phyloP scores from a whole-genome alignment of 2,797 vertebrate genomes.

The Melanotaenia boesemani region DNA sequence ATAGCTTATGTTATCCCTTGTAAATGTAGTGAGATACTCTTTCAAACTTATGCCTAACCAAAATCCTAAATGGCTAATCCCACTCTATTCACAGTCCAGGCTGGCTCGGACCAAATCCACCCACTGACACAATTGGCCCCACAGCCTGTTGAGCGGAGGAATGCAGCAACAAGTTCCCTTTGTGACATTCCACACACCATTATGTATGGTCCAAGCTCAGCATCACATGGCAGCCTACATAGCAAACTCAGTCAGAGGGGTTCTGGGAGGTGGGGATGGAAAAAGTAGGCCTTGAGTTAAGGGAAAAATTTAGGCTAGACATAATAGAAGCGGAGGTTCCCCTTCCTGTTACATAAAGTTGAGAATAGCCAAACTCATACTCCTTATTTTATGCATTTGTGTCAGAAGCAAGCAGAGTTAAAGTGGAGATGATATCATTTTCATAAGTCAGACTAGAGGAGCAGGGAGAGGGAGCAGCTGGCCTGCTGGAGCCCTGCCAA shows the following conservation, averaged over 20 bases:
- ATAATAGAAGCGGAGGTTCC: not conserved
- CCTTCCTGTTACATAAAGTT: slow-evolving; percentile 35
- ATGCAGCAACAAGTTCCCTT: slow-evolving; percentile 82
- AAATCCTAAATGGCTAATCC: slow-evolving; percentile 68
- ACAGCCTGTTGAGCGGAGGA: slow-evolving; percentile 76
- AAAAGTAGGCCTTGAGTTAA: slow-evolving; percentile 14
- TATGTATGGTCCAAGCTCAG: slow-evolving; percentile 52
- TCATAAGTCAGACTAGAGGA: slow-evolving; percentile 63
- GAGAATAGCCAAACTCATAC: slow-evolving; percentile 4
- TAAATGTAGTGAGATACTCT: slow-evolving; percentile 32
- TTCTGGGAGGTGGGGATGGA: not conserved
- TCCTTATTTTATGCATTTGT: slow-evolving; percentile 22
- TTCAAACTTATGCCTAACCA: slow-evolving; percentile 34
- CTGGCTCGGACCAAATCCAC: slow-evolving; percentile 67
- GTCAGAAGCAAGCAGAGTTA: slow-evolving; percentile 21
- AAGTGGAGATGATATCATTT: slow-evolving; percentile 42
- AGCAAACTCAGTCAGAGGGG: slow-evolving; percentile 48
- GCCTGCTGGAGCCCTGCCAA: slow-evolving; percentile 70
- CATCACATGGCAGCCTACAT: slow-evolving; percentile 76
- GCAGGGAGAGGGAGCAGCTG: slow-evolving; percentile 73
- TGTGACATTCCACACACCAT: slow-evolving; percentile 81
- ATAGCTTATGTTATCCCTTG: slow-evolving; percentile 5
- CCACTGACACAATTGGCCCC: slow-evolving; percentile 81
- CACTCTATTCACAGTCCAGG: slow-evolving; percentile 65
- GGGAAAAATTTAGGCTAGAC: slow-evolving; percentile 7